These are phyloP conservation scores for Gallinago nigripennis DNA, from an alignment of 2,797 vertebrate species.

Conservation along the genomic window DNA sequence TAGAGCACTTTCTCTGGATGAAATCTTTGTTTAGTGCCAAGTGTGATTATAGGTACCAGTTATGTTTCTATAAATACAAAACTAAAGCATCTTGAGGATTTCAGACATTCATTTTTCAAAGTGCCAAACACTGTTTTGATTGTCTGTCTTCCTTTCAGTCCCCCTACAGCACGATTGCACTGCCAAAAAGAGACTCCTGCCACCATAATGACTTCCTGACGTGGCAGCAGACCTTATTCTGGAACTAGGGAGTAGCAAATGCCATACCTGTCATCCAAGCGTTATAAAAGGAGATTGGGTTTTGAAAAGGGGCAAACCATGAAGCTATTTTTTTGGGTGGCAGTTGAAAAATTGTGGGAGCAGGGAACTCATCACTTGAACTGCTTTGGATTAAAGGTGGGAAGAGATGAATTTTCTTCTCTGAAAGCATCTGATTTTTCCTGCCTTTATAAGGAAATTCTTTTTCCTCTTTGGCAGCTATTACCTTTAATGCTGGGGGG, in stretches of 20 bases:
- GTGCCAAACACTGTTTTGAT: slow-evolving; percentile 56
- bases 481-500: neutral
- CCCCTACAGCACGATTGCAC: neutral
- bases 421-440: neutral
- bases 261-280: neutral
- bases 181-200: neutral
- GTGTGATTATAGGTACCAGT: slow-evolving; percentile 11
- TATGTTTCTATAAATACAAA: slow-evolving; percentile 7
- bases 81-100: slow-evolving; percentile 1
- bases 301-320: neutral
- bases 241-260: neutral
- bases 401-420: neutral
- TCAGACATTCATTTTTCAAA: slow-evolving; percentile 7
- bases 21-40: slow-evolving; percentile 62
- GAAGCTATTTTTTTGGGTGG: neutral
- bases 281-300: neutral
- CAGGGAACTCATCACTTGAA: neutral
- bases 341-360: neutral
- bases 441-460: neutral
- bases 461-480: neutral
- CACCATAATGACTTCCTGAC: neutral
- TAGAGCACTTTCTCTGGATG: slow-evolving; percentile 36
- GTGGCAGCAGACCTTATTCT: neutral
- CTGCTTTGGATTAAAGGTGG: neutral
- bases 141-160: neutral